Evolutionary conservation across 2,888 invertebrate genomes (phyloP), one percentile per base, ranked within the genome.

Genomic region (Nephrotoma appendiculata): DNA sequence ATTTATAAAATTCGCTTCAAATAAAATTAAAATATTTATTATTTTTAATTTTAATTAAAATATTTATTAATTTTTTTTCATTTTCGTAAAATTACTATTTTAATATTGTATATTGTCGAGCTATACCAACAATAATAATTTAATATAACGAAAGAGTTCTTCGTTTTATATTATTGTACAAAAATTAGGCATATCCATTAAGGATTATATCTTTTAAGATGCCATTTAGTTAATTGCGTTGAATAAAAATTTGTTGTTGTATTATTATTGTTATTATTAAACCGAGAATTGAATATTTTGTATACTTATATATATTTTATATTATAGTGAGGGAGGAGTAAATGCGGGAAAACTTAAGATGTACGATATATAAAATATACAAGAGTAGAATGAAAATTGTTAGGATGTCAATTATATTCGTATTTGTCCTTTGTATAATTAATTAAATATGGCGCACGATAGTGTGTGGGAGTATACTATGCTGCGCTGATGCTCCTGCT

Each of bases 171-270:
- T 84, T 84, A 42, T 87, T 87, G 71, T 48, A 41, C 83, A 71
- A 87, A 87, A 87, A 87, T 87, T 87, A 86, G 87, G 86, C 87
- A 87, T 88, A 89, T 89, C 89, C 89, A 89, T 89, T 89, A 89
- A 88, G 89, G 89, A 89, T 89, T 88, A 89, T 89, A 89, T 89
- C 89, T 86, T 42, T 89, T 89, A 89, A 88, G 88, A 89, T 88
- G 89, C 89, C 89, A 89, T 89, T 89, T 89, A 89, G 89, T 89
- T 89, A 89, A 89, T 89, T 89, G 89, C 86, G 52, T 86, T 86
- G 52, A 52, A 52, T 84, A 83, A 41, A 83, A 41, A 41, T 83
- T 11, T 83, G n/a, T 41, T 83, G 52, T 71, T 19, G 19, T 52
- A 15, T n/a, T 31, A 31, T 7, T 71, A 31, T 71, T 71, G 31